These are phyloP conservation scores for Trematomus loennbergii DNA, from an alignment of 2,113 vertebrate species.

Conservation along the genomic window DNA sequence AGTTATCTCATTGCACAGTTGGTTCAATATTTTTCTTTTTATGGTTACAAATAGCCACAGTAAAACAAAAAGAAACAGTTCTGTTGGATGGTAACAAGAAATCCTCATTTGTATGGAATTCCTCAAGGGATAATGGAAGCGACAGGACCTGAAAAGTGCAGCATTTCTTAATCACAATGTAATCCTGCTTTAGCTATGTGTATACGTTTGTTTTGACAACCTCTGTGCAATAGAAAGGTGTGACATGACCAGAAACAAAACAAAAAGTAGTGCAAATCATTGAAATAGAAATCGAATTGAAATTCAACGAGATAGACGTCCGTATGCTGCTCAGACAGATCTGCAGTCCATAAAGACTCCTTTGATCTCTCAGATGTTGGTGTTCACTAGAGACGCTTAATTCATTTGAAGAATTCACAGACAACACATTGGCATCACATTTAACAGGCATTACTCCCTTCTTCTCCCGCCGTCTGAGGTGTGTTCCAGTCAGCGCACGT, in stretches of 20 bases:
- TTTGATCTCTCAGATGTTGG: constrained; percentile 29
- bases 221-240: not conserved
- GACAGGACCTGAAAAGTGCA: not conserved
- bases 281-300: not conserved
- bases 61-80: not conserved
- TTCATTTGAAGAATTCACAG: constrained; percentile 18
- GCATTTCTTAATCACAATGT: not conserved
- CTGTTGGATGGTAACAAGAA: not conserved
- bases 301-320: not conserved
- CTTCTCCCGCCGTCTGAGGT: constrained; percentile 43
- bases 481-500: constrained; percentile 54
- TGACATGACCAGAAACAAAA: not conserved
- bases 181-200: not conserved
- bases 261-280: not conserved
- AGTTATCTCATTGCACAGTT: not conserved
- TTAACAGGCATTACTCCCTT: constrained; percentile 28
- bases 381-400: constrained; percentile 25
- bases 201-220: not conserved
- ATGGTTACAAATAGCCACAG: constrained; percentile 1
- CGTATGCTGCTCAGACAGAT: not conserved
- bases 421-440: constrained; percentile 28
- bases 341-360: not conserved
- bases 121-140: not conserved
- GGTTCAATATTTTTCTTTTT: not conserved
- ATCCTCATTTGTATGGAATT: not conserved